Conservation (phyloP, 1,140 invertebrate species). For the Drosophila sp. region DNA sequence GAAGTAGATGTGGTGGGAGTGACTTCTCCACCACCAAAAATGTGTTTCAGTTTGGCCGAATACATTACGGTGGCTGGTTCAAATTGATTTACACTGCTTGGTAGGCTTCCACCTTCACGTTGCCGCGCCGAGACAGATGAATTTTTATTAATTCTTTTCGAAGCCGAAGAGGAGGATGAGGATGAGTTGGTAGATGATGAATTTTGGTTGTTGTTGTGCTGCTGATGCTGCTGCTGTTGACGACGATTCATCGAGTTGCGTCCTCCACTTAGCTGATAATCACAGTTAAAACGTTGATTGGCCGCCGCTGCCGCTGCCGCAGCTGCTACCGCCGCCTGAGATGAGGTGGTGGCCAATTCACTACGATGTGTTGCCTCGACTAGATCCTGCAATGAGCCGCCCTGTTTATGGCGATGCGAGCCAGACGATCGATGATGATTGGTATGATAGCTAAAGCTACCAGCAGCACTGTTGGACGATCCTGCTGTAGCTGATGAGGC, state of each 20-base stretch:
- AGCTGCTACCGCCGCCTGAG: conserved; percentile 42
- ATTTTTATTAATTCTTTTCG: conserved; percentile 45
- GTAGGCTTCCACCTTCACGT: conserved; percentile 87
- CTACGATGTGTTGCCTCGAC: conserved; percentile 69
- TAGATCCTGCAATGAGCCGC: conserved; percentile 82
- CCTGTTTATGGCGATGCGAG: conserved; percentile 73
- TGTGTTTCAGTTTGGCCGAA: conserved; percentile 52
- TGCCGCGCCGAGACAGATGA: conserved; percentile 85
- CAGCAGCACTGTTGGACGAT: conserved; percentile 36
- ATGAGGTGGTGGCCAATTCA: conserved; percentile 62
- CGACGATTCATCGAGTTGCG: conserved; percentile 56
- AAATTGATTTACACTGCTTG: conserved; percentile 85
- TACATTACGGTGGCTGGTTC: conserved; percentile 59
- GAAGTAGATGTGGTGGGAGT: conserved; percentile 23
- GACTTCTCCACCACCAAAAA: conserved; percentile 12
- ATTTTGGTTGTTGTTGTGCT: conserved; percentile 55
- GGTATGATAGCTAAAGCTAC: conserved; percentile 26
- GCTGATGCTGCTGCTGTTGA: conserved; percentile 50
- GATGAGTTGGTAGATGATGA: conserved; percentile 11
- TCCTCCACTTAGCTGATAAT: conserved; percentile 67
- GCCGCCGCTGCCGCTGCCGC: conserved; percentile 47
- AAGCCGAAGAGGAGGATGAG: conserved; percentile 30
- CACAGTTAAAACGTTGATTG: conserved; percentile 72
- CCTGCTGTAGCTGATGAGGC: conserved; percentile 29
- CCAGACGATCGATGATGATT: conserved; percentile 52